Evolutionary conservation across 2,797 vertebrate species (phyloP).

Genomic region (Natrix natrix): DNA sequence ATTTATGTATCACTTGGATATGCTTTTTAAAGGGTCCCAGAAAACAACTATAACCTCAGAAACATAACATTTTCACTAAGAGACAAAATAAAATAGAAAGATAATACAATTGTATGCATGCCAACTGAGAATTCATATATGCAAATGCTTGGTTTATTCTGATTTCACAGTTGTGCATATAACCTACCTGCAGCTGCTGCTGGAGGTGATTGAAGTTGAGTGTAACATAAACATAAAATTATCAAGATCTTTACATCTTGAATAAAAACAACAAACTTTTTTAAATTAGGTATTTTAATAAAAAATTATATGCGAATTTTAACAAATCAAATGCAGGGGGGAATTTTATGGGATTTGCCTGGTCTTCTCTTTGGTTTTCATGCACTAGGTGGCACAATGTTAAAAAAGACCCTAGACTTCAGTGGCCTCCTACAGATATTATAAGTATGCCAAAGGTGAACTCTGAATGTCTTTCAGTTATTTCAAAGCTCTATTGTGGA

Average conservation of each 20-base stretch:
- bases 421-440: not conserved
- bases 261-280: not conserved
- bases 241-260: not conserved
- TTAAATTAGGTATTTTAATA: not conserved
- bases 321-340: not conserved
- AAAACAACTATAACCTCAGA: not conserved
- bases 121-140: not conserved
- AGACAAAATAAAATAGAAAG: not conserved
- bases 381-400: conserved; percentile 64
- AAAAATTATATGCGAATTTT: not conserved
- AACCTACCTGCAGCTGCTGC: not conserved
- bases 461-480: conserved; percentile 23
- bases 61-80: not conserved
- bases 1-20: not conserved
- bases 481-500: conserved; percentile 22
- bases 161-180: not conserved
- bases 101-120: not conserved
- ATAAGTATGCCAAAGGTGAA: conserved; percentile 13
- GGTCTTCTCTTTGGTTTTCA: not conserved
- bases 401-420: conserved; percentile 10
- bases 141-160: not conserved
- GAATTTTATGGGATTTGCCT: not conserved
- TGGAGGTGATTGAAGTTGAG: not conserved
- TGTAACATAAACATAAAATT: not conserved
- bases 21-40: not conserved